Conservation (phyloP, 2,888 invertebrate species). For the Ophraella communa region DNA sequence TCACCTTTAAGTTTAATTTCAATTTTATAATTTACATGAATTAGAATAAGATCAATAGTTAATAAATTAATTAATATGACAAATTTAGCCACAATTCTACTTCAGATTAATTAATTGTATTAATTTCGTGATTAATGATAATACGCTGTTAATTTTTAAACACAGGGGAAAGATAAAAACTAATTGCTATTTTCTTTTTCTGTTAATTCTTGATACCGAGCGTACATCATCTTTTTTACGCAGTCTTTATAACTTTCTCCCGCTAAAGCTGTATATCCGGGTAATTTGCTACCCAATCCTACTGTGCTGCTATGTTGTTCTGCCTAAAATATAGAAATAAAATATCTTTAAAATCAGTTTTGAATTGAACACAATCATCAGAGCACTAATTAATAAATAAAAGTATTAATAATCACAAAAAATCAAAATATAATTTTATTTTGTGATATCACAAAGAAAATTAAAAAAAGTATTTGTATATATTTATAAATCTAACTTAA, state of each 20-base stretch:
- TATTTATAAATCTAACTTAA: too few relatives aligned
- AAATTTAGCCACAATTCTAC: too few relatives aligned
- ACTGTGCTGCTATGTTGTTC: constrained; percentile 68
- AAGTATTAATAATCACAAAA: too few relatives aligned
- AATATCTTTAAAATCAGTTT: too few relatives aligned
- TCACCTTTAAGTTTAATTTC: too few relatives aligned
- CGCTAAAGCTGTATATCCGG: constrained; percentile 78
- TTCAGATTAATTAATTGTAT: neutral
- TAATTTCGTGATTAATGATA: neutral
- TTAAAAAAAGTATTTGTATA: too few relatives aligned
- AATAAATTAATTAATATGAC: too few relatives aligned
- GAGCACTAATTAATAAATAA: too few relatives aligned
- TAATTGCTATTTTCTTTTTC: constrained; percentile 62
- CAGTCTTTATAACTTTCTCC: constrained; percentile 89
- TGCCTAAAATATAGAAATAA: constrained; percentile 58
- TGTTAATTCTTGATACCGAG: constrained; percentile 82
- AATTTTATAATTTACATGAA: too few relatives aligned
- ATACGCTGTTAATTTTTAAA: neutral
- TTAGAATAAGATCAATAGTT: neutral
- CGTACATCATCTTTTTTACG: constrained; percentile 88
- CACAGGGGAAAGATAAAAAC: constrained; percentile 49
- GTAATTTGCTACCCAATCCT: constrained; percentile 85
- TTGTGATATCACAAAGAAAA: too few relatives aligned
- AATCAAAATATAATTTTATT: too few relatives aligned
- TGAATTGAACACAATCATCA: too few relatives aligned